Percentiles rank a stretch among this genome's conserved stretches.
Conservation (phyloP, 2,888 invertebrate species). For the Incurvaria masculella region DNA sequence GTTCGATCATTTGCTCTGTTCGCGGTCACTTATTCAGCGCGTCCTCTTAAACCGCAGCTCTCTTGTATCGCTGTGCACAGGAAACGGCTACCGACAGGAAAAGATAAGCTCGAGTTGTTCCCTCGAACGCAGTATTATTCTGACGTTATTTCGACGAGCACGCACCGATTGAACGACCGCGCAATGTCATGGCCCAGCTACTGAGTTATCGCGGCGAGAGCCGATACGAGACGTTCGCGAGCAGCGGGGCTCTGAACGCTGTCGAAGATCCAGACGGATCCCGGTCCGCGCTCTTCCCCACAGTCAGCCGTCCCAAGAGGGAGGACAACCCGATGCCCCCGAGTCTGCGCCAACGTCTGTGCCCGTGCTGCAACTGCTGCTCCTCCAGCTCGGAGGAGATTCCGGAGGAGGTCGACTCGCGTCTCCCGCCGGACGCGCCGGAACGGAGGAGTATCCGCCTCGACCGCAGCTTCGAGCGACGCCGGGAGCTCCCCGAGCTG, state of each 20-base stretch:
- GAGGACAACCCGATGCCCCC: neutral
- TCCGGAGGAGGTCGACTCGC: neutral
- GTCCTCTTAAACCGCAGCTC: too few relatives aligned
- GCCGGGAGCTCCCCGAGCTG: neutral
- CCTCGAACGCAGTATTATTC: neutral
- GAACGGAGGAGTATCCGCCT: neutral
- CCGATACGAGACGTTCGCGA: neutral
- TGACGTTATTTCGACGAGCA: neutral
- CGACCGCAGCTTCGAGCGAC: neutral
- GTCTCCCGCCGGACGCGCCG: neutral
- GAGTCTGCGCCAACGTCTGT: neutral
- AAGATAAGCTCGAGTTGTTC: neutral
- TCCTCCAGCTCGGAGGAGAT: neutral
- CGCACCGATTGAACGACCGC: neutral
- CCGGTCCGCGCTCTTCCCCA: neutral
- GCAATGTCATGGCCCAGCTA: neutral
- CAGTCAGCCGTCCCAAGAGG: neutral
- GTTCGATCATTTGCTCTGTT: too few relatives aligned
- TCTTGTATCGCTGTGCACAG: neutral
- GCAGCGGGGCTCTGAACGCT: neutral
- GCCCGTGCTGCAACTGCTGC: neutral
- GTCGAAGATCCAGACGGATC: neutral
- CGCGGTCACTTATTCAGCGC: too few relatives aligned
- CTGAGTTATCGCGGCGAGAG: neutral
- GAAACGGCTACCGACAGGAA: neutral